A percentile compares a stretch with the other conserved stretches of the same genome.
These are phyloP conservation scores for Globodera rostochiensis DNA, from an alignment of 1,140 invertebrate species.

Conservation along the genomic window DNA sequence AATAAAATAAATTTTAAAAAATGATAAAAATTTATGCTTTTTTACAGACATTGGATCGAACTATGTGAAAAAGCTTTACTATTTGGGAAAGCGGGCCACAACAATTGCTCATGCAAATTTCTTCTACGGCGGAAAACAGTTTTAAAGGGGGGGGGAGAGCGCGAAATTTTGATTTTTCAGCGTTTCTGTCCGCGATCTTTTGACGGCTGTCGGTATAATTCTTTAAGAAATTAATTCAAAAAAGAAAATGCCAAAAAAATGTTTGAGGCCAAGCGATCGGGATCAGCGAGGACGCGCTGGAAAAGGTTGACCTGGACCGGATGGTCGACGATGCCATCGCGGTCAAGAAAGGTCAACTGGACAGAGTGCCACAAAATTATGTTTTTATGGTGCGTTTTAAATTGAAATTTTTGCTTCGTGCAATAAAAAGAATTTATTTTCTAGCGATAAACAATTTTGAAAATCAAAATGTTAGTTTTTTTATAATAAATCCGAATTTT, in stretches of 20 bases:
- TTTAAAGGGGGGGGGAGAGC: background rate
- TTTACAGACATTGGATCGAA: slow-evolving; percentile 43
- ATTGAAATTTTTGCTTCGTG: background rate
- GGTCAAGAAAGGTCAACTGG: slow-evolving; percentile 47
- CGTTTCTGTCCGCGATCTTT: slow-evolving; percentile 4
- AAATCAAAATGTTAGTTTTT: too few species aligned
- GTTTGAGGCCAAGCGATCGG: slow-evolving; percentile 51
- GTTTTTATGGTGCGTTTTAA: slow-evolving; percentile 29
- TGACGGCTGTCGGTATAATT: slow-evolving; percentile 28
- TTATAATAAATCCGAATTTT: too few species aligned
- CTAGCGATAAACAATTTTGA: too few species aligned
- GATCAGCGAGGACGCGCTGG: slow-evolving; percentile 44
- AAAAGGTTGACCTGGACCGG: slow-evolving; percentile 45
- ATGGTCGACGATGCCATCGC: slow-evolving; percentile 46
- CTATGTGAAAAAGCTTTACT: slow-evolving; percentile 52
- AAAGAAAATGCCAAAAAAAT: slow-evolving; percentile 3
- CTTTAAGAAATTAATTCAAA: slow-evolving; percentile 34
- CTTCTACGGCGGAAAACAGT: slow-evolving; percentile 54
- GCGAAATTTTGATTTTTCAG: background rate
- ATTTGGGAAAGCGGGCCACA: slow-evolving; percentile 31
- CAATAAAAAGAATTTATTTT: slow-evolving; percentile 7
- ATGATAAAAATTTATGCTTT: too few species aligned
- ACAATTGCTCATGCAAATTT: slow-evolving; percentile 45
- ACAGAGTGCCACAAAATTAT: slow-evolving; percentile 42
- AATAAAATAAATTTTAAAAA: too few species aligned